phyloP scores from a whole-genome alignment of 2,113 vertebrate species.

The Centropus bengalensis region DNA sequence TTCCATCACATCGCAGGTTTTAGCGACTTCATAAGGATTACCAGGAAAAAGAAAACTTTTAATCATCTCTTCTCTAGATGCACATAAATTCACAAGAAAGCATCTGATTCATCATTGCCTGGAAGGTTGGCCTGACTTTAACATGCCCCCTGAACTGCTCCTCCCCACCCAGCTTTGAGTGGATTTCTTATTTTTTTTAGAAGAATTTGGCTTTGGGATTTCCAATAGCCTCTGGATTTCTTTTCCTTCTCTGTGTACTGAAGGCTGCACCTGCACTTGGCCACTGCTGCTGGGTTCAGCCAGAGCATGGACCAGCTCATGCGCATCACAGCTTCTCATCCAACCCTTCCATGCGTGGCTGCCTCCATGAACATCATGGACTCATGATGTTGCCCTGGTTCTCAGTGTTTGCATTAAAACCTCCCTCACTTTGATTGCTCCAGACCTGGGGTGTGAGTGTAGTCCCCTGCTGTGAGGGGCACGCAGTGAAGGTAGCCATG shows the following conservation, averaged over 20 bases:
- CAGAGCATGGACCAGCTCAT: not conserved
- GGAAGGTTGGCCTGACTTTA: not conserved
- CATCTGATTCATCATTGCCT: not conserved
- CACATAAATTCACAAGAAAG: not conserved
- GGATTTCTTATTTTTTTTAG: not conserved
- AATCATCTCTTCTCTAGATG: not conserved
- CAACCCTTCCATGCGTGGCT: rapidly evolving
- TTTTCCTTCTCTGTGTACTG: not conserved
- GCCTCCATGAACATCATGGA: not conserved
- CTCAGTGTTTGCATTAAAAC: not conserved
- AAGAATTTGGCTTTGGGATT: not conserved
- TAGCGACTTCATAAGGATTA: not conserved
- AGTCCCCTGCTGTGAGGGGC: not conserved
- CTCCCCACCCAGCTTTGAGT: not conserved
- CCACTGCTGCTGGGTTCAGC: not conserved
- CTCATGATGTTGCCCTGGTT: not conserved
- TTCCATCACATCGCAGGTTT: not conserved
- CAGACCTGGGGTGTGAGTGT: not conserved
- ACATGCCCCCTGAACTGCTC: not conserved
- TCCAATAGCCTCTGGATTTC: not conserved
- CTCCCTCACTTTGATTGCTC: not conserved
- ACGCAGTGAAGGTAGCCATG: not conserved
- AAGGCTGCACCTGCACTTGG: not conserved
- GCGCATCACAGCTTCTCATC: not conserved
- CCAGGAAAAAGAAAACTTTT: not conserved